Evolutionary conservation across 2,888 invertebrate genomes (phyloP), one percentile per base, ranked within the genome.

Genomic region (Frankliniella intonsa): DNA sequence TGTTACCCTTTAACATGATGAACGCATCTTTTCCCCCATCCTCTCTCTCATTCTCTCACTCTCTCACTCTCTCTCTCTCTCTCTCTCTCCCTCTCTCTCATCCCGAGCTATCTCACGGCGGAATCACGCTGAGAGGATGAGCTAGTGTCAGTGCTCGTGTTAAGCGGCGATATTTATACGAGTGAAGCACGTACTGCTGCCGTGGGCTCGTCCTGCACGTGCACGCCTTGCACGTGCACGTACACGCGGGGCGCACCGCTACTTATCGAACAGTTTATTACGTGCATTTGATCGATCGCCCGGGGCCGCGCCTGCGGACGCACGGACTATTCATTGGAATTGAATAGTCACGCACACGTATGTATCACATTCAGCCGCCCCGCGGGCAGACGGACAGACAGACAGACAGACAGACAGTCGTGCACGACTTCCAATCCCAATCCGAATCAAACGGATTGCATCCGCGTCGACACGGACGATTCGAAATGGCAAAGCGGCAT

Each of bases 181-280:
- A 38, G 38, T 38, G 38, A 38, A 38, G 14, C 55, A 55, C 55
- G 55, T 55, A 55, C 5, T 17, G 55, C 55, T 11, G 55, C 55
- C 38, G 2, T 38, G 38, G 38, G 5, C 38, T 38, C 38, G 38
- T 5, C 38, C 3, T 55, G 55, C 17, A 17, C 17, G 55, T 55
- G 9, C 17, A 8, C 7, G 55, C n/a, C n/a, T n/a, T 55, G 55
- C 17, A 17, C 17, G 55, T 8, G 55, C 17, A 55, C 17, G 55
- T 55, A 55, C 55, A 3, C 55, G 14, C 2, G 55, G 55, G 14
- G 14, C 1, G 55, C 55, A 55, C 14, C 55, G 69, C n/a, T 69
- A 69, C 69, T 69, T 55, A 55, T 17, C 55, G 55, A 55, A 69
- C 69, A 69, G 69, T 69, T 69, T 69, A 69, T 69, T 69, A 69